Percentiles rank a stretch among this genome's conserved stretches.
These are phyloP conservation scores for Ammodramus savannarum DNA, from an alignment of 2,113 vertebrate genomes.

Conservation along the genomic window DNA sequence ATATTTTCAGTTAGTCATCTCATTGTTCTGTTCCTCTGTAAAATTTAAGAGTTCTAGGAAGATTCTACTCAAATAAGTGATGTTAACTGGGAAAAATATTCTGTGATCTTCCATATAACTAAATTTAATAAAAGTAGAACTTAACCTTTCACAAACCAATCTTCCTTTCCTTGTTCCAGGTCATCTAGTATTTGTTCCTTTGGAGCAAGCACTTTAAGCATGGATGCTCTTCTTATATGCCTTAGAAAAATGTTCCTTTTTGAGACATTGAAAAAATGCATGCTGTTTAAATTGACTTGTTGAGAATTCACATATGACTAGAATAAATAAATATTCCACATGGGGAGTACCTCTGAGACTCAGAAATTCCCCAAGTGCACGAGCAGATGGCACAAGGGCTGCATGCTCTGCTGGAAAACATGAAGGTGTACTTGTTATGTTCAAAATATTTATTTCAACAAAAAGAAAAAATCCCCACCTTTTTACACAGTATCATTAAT, in stretches of 20 bases:
- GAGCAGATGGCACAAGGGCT: neutral
- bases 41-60: neutral
- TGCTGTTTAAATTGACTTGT: neutral
- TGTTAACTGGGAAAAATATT: neutral
- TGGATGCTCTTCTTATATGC: neutral
- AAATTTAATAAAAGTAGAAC: neutral
- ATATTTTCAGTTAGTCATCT: neutral
- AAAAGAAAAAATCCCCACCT: accelerated
- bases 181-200: neutral
- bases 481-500: neutral
- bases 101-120: neutral
- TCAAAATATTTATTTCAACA: neutral
- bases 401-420: neutral
- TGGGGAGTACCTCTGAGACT: neutral
- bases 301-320: neutral
- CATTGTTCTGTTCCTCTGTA: neutral
- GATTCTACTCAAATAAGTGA: neutral
- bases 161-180: neutral
- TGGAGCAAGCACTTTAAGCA: neutral
- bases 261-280: neutral
- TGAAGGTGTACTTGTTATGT: neutral
- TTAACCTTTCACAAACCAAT: neutral
- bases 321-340: neutral
- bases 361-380: neutral
- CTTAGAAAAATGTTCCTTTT: neutral